Percentiles rank a stretch among this genome's conserved stretches.
phyloP scores from a whole-genome alignment of 53 echinoderm and acorn worm genomes.

The Stichopus horrens region DNA sequence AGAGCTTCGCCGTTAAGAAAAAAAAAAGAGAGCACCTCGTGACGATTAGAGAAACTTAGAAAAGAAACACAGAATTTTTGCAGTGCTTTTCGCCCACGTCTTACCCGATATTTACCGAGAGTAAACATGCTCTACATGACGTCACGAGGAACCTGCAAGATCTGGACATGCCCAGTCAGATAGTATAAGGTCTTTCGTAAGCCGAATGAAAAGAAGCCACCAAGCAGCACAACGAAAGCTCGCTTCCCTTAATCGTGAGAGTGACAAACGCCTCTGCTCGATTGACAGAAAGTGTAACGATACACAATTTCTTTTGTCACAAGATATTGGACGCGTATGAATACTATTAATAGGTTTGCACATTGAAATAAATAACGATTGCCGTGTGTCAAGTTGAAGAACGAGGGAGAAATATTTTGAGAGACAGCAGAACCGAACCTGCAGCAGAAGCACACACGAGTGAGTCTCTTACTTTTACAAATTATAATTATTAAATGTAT shows the following conservation, averaged over 20 bases:
- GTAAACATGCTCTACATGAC: conserved; percentile 22
- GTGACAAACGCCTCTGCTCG: background rate
- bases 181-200: conserved; percentile 16
- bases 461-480: too few species aligned
- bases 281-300: background rate
- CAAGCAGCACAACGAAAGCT: background rate
- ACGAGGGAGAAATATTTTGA: background rate
- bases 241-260: background rate
- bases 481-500: too few species aligned
- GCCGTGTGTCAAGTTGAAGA: background rate
- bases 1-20: too few species aligned
- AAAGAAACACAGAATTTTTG: background rate
- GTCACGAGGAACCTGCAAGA: conserved; percentile 4
- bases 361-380: background rate
- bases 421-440: too few species aligned
- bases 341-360: too few species aligned
- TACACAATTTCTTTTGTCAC: too few species aligned
- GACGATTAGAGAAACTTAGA: background rate
- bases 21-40: too few species aligned
- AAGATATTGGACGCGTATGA: too few species aligned
- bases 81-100: background rate
- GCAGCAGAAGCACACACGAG: too few species aligned
- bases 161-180: background rate
- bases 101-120: conserved; percentile 12
- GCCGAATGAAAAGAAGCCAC: background rate